Conservation (phyloP, 2,888 invertebrate species). For the Meta bourneti region DNA sequence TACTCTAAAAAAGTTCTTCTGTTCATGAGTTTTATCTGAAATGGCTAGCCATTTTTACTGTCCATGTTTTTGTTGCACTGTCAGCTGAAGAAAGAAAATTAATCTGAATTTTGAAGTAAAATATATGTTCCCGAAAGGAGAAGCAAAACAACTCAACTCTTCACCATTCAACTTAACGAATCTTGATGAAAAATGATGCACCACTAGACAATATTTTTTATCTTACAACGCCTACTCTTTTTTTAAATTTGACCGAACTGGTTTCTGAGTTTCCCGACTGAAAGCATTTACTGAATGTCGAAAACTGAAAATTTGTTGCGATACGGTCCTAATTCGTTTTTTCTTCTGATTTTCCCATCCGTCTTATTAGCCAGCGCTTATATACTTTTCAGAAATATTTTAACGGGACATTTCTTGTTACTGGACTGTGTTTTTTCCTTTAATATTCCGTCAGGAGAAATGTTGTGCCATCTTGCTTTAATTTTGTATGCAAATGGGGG, state of each 20-base stretch:
- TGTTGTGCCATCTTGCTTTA: not conserved
- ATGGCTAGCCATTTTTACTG: no score
- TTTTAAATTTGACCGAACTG: not conserved
- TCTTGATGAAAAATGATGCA: slow-evolving; percentile 20
- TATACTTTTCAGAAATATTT: not conserved
- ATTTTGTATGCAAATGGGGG: slow-evolving; percentile 4
- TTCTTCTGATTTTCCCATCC: not conserved
- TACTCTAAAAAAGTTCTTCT: no score
- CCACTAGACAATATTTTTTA: slow-evolving; percentile 15
- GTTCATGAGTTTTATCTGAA: no score
- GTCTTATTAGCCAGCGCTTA: not conserved
- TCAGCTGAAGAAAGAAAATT: no score
- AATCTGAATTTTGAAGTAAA: no score
- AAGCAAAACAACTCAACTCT: slow-evolving; percentile 9
- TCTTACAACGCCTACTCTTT: not conserved
- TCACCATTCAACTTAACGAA: not conserved
- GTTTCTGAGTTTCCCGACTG: slow-evolving; percentile 27
- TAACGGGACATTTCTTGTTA: slow-evolving; percentile 4
- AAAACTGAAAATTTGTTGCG: slow-evolving; percentile 47
- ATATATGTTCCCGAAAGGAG: no score
- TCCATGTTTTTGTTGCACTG: no score
- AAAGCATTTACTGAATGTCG: not conserved
- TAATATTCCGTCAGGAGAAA: not conserved
- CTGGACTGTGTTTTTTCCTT: not conserved
- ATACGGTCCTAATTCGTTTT: slow-evolving; percentile 6